Base-by-base conservation (phyloP, 2,888 invertebrate species). In the Trichogramma evanescens region DNA sequence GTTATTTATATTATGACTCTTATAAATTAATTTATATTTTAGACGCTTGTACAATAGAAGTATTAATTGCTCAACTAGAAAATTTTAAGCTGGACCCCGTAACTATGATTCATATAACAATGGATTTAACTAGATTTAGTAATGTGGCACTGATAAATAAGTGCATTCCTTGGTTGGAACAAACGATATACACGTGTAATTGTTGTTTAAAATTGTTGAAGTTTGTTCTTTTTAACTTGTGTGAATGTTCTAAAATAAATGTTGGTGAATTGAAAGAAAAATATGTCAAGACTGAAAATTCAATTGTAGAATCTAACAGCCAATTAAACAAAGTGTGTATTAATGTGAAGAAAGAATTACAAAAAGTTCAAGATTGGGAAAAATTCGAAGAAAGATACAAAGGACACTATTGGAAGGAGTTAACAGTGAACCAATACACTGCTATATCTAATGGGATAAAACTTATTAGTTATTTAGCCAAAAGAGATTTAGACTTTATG, bases 11-110 rank as follows among this genome's bases (percentile, higher is more conserved):
- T 54, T 4, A 9, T 52, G 9, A 50, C 46, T 13, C 0, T n/a
- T 41, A 43, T 51, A 50, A 43, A 8, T 1, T 48, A 38, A 10
- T 10, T 26, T 48, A 46, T 10, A 13, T 68, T 73, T 59, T 58
- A 73, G 73, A 74, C 61, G 71, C 74, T 26, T 76, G 77, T 44
- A 58, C 70, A 4, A 56, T 78, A 55, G 72, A 74, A 65, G 71
- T 75, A 53, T 73, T 72, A 58, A 60, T 73, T 38, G 65, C 67
- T 6, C 76, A 77, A 61, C 50, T 77, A 49, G 71, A 76, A 50
- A 62, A 66, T n/a, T 73, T 73, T 58, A 58, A 64, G 13, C 61
- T 71, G 5, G 75, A 76, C 63, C 67, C 70, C 42, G 64, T 75
- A 52, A 66, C 70, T 6, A 67, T 66, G 9, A 65, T 76, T 39